Percentiles rank a stretch among this genome's conserved stretches.
Conservation (phyloP, 2,888 invertebrate species). For the Cheiracanthium punctorium region DNA sequence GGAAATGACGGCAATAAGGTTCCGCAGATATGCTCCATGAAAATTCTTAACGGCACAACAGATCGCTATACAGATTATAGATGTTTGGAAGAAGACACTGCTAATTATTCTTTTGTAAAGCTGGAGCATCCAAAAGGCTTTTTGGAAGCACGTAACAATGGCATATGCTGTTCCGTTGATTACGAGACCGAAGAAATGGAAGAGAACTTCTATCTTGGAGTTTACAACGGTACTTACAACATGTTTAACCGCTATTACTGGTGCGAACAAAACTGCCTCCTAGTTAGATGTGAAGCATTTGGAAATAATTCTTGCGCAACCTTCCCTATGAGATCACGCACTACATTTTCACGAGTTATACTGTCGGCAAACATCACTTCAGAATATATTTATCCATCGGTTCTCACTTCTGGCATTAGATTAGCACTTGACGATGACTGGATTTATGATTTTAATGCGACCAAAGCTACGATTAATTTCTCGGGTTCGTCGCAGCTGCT, state of each 20-base stretch:
- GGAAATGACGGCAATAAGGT: constrained; percentile 33
- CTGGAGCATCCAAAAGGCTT: background rate
- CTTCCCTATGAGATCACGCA: constrained; percentile 44
- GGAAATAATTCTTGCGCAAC: constrained; percentile 15
- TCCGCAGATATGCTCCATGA: constrained; percentile 32
- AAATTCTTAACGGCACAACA: background rate
- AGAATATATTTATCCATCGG: constrained; percentile 35
- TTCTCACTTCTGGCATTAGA: constrained; percentile 28
- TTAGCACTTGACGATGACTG: constrained; percentile 22
- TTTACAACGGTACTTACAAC: constrained; percentile 48
- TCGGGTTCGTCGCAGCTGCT: background rate
- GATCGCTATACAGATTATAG: constrained; percentile 7
- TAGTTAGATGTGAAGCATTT: constrained; percentile 37
- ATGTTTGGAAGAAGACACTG: constrained; percentile 35
- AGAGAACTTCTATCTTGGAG: constrained; percentile 53
- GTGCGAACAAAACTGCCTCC: constrained; percentile 51
- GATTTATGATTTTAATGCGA: background rate
- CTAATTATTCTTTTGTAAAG: constrained; percentile 45
- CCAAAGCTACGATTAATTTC: background rate
- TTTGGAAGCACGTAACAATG: constrained; percentile 62
- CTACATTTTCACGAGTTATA: constrained; percentile 17
- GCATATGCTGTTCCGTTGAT: constrained; percentile 66
- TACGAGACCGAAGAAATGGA: constrained; percentile 30
- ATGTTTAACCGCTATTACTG: constrained; percentile 27
- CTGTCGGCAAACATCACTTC: constrained; percentile 42